These are phyloP conservation scores for Trinorchestia longiramus DNA, from an alignment of 1,140 invertebrate genomes.

Conservation along the genomic window DNA sequence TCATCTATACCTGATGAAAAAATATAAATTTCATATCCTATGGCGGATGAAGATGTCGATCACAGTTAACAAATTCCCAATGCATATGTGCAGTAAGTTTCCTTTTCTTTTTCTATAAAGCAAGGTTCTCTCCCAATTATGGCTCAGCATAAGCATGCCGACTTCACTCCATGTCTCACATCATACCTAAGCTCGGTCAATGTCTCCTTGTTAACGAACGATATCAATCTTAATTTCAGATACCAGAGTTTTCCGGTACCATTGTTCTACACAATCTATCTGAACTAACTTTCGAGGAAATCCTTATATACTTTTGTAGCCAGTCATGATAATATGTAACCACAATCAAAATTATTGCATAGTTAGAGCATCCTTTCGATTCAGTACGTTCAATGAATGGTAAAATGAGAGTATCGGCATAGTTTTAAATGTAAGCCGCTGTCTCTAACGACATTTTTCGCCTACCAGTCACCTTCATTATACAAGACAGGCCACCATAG, in stretches of 20 bases:
- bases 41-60: too few relatives aligned
- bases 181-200: background rate
- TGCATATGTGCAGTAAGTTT: too few relatives aligned
- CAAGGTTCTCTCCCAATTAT: background rate
- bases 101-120: background rate
- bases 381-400: background rate
- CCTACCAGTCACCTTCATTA: background rate
- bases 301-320: background rate
- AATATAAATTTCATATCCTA: background rate
- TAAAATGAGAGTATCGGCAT: background rate
- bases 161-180: background rate
- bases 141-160: background rate
- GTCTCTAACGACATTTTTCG: background rate
- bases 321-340: background rate
- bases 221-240: background rate
- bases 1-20: too few relatives aligned
- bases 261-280: background rate
- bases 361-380: background rate
- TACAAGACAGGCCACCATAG: background rate
- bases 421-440: background rate
- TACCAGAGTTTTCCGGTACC: background rate
- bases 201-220: background rate
- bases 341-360: background rate
- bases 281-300: background rate
- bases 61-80: too few relatives aligned